A percentile compares a stretch with the other conserved stretches of the same genome.
phyloP scores from a whole-genome alignment of 1,140 invertebrate species.

The Drosophila repletoides region DNA sequence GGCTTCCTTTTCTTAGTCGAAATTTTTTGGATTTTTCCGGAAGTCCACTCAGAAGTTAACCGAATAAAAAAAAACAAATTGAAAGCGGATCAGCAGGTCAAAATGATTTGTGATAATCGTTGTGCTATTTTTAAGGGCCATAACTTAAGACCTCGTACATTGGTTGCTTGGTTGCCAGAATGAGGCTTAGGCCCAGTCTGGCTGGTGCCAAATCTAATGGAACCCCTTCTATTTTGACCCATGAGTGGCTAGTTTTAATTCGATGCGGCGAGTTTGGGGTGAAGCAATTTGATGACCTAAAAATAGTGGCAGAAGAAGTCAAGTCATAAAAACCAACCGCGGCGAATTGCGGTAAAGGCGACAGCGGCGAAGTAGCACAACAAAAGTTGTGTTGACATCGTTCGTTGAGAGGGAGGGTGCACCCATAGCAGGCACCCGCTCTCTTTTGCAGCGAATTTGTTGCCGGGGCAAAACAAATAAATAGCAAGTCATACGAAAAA shows the following conservation, averaged over 20 bases:
- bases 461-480: constrained; percentile 1
- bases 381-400: constrained; percentile 77
- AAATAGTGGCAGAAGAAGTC: constrained; percentile 66
- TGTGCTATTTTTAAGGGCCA: constrained; percentile 55
- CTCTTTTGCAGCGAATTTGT: constrained; percentile 59
- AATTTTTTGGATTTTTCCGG: too few species aligned
- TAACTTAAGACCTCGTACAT: too few species aligned
- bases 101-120: constrained; percentile 71
- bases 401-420: too few species aligned
- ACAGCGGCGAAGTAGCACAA: constrained; percentile 60
- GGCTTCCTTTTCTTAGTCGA: too few species aligned
- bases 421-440: too few species aligned
- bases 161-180: constrained; percentile 28
- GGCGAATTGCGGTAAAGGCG: constrained; percentile 40
- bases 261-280: constrained; percentile 25
- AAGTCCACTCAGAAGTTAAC: too few species aligned
- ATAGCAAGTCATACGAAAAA: too few species aligned
- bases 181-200: constrained; percentile 51
- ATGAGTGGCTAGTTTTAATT: neutral
- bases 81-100: constrained; percentile 58
- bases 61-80: constrained; percentile 27
- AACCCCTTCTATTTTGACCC: constrained; percentile 5
- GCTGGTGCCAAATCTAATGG: constrained; percentile 52
- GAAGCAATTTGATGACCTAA: constrained; percentile 70
- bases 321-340: constrained; percentile 58